Evolutionary conservation across 2,113 vertebrate species (phyloP).

Genomic region (Saimiri boliviensis): DNA sequence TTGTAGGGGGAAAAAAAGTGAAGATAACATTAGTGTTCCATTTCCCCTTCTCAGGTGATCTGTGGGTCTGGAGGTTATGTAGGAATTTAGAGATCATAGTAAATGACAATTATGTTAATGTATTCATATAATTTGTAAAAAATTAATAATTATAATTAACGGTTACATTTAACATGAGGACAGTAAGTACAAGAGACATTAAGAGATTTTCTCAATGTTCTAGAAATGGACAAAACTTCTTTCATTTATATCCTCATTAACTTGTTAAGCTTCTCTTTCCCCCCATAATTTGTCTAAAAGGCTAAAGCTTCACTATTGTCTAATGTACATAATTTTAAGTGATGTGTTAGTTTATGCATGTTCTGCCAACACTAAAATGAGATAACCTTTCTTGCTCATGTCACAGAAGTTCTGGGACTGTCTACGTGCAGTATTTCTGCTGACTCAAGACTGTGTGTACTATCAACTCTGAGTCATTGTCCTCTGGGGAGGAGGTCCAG

Average conservation of each 20-base stretch:
- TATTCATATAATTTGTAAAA: neutral
- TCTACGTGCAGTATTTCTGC: neutral
- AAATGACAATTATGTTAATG: neutral
- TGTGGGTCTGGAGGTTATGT: neutral
- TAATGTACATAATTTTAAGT: neutral
- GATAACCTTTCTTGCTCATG: neutral
- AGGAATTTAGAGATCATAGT: neutral
- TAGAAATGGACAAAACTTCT: neutral
- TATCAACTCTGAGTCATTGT: neutral
- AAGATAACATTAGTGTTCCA: neutral
- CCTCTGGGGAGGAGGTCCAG: neutral
- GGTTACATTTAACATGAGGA: neutral
- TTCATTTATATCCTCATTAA: neutral
- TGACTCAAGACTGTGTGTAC: neutral
- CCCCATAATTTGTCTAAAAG: neutral
- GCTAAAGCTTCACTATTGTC: neutral
- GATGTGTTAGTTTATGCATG: neutral
- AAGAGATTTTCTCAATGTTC: neutral
- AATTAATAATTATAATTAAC: neutral
- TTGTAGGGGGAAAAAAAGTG: neutral
- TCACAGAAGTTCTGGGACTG: neutral
- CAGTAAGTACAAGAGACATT: neutral
- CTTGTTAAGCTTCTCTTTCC: neutral
- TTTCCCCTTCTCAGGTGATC: neutral
- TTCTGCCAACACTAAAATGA: neutral